Evolutionary conservation across 2,113 vertebrate species (phyloP).

Genomic region (Colius striatus): DNA sequence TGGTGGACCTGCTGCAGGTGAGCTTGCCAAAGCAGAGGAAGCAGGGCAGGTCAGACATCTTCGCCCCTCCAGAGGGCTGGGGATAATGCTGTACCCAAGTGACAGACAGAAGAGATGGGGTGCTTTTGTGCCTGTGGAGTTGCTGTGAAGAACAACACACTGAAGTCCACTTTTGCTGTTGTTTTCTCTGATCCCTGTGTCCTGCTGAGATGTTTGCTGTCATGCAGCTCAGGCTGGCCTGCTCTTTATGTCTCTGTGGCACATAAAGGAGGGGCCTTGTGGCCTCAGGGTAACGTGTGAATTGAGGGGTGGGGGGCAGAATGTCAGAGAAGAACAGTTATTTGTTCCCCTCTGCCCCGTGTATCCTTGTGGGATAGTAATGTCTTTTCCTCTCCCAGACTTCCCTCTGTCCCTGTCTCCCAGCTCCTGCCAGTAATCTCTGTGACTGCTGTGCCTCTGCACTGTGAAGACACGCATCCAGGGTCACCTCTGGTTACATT

Average conservation of each 20-base stretch:
- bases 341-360: neutral
- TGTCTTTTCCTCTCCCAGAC: neutral
- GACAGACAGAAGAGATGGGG: neutral
- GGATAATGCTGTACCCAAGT: neutral
- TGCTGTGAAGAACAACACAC: neutral
- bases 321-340: neutral
- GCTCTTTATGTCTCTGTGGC: neutral
- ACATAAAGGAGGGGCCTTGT: neutral
- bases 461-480: conserved; percentile 4
- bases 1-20: neutral
- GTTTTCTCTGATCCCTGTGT: neutral
- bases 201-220: conserved; percentile 23
- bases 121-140: conserved; percentile 22
- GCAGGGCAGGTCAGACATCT: neutral
- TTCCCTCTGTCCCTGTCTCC: neutral
- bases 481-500: neutral
- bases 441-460: conserved; percentile 50
- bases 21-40: neutral
- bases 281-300: neutral
- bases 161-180: neutral
- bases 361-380: neutral
- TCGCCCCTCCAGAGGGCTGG: neutral
- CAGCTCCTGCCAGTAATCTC: neutral
- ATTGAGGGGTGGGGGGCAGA: neutral
- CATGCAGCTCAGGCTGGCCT: neutral